These are phyloP conservation scores for Thalassaphorura encarpata DNA, from an alignment of 1,140 invertebrate genomes.

Conservation along the genomic window DNA sequence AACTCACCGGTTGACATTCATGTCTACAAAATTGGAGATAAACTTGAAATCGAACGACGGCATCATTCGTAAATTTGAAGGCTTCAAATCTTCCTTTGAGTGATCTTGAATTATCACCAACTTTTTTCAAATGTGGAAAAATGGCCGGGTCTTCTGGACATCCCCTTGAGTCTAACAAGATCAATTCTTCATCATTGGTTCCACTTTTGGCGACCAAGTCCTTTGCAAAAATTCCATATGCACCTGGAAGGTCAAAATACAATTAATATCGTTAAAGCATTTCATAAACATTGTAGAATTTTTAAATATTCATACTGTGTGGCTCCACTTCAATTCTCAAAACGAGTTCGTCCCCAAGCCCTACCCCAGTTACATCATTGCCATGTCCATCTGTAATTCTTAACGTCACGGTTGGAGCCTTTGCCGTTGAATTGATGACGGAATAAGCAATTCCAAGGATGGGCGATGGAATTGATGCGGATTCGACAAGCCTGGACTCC, in stretches of 20 bases:
- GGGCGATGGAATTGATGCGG: conserved; percentile 17
- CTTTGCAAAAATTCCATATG: conserved; percentile 29
- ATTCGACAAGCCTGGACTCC: conserved; percentile 22
- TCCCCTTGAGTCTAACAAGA: conserved; percentile 24
- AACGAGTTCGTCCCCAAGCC: conserved; percentile 28
- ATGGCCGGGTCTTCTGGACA: conserved; percentile 31
- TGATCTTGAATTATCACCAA: conserved; percentile 17
- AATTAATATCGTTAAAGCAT: no score
- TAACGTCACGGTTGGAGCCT: conserved; percentile 19
- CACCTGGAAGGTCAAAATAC: no score
- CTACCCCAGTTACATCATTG: conserved; percentile 28
- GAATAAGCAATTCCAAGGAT: conserved; percentile 29
- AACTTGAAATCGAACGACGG: conserved; percentile 31
- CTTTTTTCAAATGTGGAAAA: conserved; percentile 27
- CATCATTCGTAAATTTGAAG: conserved; percentile 33
- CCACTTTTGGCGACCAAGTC: conserved; percentile 31
- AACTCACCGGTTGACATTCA: conserved; percentile 28
- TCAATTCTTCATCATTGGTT: conserved; percentile 30
- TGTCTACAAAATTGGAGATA: conserved; percentile 29
- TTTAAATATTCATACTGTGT: conserved; percentile 18
- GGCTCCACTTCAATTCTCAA: conserved; percentile 25
- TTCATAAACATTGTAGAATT: no score
- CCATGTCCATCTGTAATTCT: conserved; percentile 28
- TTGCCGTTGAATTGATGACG: conserved; percentile 31
- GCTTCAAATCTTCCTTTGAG: conserved; percentile 29